phyloP scores from a whole-genome alignment of 2,888 invertebrate genomes.

The Cephus nigrinus region DNA sequence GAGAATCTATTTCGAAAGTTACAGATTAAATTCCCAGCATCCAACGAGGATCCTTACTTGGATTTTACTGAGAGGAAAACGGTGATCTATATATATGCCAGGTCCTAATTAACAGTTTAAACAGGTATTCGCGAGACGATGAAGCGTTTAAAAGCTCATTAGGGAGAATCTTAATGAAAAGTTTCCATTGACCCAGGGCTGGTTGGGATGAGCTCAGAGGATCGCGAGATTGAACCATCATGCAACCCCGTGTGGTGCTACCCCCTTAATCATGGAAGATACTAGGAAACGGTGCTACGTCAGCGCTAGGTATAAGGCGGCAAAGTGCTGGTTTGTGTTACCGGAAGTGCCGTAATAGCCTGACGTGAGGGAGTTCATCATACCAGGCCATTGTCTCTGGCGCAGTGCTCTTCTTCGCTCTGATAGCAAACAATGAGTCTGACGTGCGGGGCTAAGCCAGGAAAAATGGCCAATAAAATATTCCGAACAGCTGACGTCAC shows the following conservation, averaged over 20 bases:
- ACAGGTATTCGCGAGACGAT: constrained; percentile 32
- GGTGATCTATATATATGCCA: neutral
- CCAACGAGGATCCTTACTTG: neutral
- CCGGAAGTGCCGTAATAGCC: constrained; percentile 60
- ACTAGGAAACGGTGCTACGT: constrained; percentile 38
- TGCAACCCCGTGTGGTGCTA: neutral
- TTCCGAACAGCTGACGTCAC: neutral
- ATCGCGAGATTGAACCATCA: constrained; percentile 3
- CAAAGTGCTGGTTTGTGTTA: constrained; percentile 64
- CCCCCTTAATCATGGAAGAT: constrained; percentile 35
- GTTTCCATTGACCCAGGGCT: constrained; percentile 33
- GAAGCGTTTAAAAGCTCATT: constrained; percentile 33
- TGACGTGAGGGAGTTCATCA: constrained; percentile 21
- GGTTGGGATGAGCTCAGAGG: constrained; percentile 7
- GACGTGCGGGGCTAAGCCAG: neutral
- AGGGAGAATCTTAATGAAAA: constrained; percentile 21
- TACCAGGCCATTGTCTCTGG: constrained; percentile 21
- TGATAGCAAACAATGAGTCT: constrained; percentile 8
- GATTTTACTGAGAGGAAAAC: neutral
- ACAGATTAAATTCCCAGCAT: neutral
- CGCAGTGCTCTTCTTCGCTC: neutral
- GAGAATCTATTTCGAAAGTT: neutral
- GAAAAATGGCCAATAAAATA: neutral
- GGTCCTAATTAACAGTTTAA: constrained; percentile 34
- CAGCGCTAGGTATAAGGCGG: constrained; percentile 38